A percentile compares a stretch with the other conserved stretches of the same genome.
Evolutionary conservation across 2,888 invertebrate species (phyloP).

Genomic region (Microctonus aethiopoides): DNA sequence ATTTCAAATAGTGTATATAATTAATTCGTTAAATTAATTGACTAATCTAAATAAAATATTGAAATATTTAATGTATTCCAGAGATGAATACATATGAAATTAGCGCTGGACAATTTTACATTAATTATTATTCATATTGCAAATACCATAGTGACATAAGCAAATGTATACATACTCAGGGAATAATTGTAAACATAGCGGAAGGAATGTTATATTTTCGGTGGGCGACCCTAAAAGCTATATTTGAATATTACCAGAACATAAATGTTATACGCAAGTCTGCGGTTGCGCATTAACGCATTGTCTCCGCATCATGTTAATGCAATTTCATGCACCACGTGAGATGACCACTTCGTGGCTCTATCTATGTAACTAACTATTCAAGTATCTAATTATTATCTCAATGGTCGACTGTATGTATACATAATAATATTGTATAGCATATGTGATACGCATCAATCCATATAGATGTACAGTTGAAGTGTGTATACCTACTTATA

Average conservation of each 20-base stretch:
- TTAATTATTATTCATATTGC: not conserved
- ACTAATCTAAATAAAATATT: not conserved
- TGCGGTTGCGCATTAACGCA: conserved; percentile 22
- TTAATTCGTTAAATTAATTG: not conserved
- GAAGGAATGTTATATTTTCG: not conserved
- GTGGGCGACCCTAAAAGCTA: not conserved
- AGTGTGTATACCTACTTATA: not conserved
- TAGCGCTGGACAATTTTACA: not conserved
- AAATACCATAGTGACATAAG: not conserved
- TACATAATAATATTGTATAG: conserved; percentile 5
- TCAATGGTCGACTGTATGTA: conserved; percentile 18
- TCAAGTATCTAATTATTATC: conserved; percentile 24
- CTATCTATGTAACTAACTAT: conserved; percentile 24
- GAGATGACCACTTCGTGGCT: conserved; percentile 32
- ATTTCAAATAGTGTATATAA: too few species aligned
- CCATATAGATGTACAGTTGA: not conserved
- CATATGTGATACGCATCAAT: not conserved
- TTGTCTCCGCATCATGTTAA: conserved; percentile 21
- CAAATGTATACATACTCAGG: not conserved
- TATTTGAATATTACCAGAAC: not conserved
- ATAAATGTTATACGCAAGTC: not conserved
- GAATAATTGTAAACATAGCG: not conserved
- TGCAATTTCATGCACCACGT: conserved; percentile 27
- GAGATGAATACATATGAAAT: not conserved
- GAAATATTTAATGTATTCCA: not conserved